Conservation (phyloP, 92 coral and sea anemone species). For the Parazoanthus darwini region DNA sequence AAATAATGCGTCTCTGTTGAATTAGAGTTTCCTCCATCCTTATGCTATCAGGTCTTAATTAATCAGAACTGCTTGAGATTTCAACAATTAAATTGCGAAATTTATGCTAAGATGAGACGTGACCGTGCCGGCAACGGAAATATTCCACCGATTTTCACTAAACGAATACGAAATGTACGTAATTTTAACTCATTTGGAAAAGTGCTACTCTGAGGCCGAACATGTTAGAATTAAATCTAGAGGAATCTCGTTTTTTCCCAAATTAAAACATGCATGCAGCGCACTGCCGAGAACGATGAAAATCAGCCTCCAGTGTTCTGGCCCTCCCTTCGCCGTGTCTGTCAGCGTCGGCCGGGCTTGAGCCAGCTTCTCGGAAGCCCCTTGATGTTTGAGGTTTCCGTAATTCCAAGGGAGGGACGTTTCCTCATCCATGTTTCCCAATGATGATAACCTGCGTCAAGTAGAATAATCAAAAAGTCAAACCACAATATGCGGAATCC, state of each 20-base stretch:
- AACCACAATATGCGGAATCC: not conserved
- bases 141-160: no score
- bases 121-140: not conserved
- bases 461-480: constrained; percentile 5
- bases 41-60: not conserved
- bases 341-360: not conserved
- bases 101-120: not conserved
- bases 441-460: constrained; percentile 1
- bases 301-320: not conserved
- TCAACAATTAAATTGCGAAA: not conserved
- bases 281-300: not conserved
- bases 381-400: constrained; percentile 17
- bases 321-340: not conserved
- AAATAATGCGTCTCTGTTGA: not conserved
- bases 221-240: not conserved
- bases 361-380: constrained; percentile 7
- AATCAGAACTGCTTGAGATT: constrained; percentile 2
- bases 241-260: not conserved
- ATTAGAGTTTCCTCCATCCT: not conserved
- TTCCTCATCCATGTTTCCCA: not conserved
- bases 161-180: not conserved
- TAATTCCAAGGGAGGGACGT: not conserved
- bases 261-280: not conserved
- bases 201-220: no score
- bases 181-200: no score